Evolutionary conservation across 2,888 invertebrate species (phyloP), one percentile per base, ranked within the genome.

Genomic region (Spatulosminthurus flaviceps): DNA sequence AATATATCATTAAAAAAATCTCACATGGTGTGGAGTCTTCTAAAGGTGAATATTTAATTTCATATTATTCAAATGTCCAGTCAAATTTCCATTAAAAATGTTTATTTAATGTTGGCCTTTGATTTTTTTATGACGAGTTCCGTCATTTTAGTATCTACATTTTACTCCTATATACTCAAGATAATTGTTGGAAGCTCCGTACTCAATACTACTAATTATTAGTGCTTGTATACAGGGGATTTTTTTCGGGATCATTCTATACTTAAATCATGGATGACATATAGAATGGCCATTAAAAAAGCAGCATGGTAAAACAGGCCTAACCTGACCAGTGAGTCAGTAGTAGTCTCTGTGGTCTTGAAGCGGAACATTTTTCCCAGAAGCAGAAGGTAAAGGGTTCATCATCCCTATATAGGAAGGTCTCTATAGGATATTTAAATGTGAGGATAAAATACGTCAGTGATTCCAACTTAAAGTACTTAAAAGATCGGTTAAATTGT

Each of bases 321-420:
- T 43, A 73, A 61, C 64, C 64, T 74, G 74, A 64, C 61, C 74
- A 74, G 61, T 64, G 41, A 75, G 75, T 22, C 64, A 19, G 34
- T 29, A 69, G 75, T 28, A 43, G 72, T 51, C 41, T 42, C 70
- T 71, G 51, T 72, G 72, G 51, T 72, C 72, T 43, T 21, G 26
- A 72, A 72, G 72, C 72, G 72, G 72, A 72, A 72, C 72, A 51
- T 5, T 34, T 28, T 72, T 26, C 72, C 34, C 72, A n/a, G n/a
- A 28, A 51, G n/a, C 43, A 43, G 26, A 51, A 72, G 51, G 5
- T 51, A n/a, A n/a, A n/a, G 51, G 51, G 34, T 9, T 72, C 72
- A 72, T 72, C 72, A 72, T 51, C 19, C n/a, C n/a, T 13, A 13
- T 19, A n/a, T 51, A 13, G 19, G 41, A 41, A 41, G 41, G 7